A percentile compares a stretch with the other conserved stretches of the same genome.
Conservation (phyloP, 2,888 invertebrate genomes). For the Apamea sordens region DNA sequence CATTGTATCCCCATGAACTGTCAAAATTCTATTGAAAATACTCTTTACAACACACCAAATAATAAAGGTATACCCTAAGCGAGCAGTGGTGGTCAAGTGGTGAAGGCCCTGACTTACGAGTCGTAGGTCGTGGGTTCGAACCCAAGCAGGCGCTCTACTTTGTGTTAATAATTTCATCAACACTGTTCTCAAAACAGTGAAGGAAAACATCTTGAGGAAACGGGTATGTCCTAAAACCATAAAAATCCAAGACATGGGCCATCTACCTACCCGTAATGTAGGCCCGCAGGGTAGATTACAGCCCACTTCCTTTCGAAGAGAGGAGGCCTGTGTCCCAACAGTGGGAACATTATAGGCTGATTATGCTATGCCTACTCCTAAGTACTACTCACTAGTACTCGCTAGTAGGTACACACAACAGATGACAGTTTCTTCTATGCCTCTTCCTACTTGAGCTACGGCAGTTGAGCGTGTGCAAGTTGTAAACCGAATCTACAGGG, state of each 20-base stretch:
- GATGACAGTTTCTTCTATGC: background rate
- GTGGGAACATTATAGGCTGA: too few species aligned
- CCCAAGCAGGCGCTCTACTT: background rate
- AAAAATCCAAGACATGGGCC: too few species aligned
- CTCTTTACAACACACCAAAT: background rate
- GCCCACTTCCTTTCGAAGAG: too few species aligned
- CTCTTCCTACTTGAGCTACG: background rate
- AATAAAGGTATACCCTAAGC: background rate
- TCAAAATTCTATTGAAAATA: background rate
- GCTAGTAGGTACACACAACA: background rate
- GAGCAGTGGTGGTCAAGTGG: background rate
- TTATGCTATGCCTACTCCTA: too few species aligned
- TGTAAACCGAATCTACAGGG: background rate
- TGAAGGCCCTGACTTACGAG: background rate
- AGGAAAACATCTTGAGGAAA: too few species aligned
- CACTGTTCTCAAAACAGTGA: too few species aligned
- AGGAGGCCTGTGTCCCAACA: too few species aligned
- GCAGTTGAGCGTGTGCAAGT: background rate
- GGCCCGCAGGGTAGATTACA: too few species aligned
- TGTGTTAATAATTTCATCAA: too few species aligned
- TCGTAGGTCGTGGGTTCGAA: background rate
- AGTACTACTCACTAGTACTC: too few species aligned
- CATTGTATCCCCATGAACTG: background rate
- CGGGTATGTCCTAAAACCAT: too few species aligned
- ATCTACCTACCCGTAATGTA: too few species aligned